Evolutionary conservation across 1,140 invertebrate genomes (phyloP).

Genomic region (Neotoxoptera formosana): DNA sequence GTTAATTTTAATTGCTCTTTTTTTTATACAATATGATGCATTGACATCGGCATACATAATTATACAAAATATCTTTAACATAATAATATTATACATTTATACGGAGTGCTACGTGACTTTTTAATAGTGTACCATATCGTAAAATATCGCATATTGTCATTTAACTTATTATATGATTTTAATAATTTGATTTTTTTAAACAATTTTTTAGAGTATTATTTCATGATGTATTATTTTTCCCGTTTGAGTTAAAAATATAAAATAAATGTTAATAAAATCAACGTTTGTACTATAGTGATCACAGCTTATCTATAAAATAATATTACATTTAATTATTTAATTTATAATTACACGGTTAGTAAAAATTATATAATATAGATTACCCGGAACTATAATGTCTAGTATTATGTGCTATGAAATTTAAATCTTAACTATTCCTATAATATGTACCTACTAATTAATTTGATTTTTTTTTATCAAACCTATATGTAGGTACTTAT

Average conservation of each 20-base stretch:
- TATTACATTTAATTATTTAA: conserved; percentile 5
- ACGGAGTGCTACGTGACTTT: neutral
- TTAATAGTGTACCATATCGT: neutral
- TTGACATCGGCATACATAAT: neutral
- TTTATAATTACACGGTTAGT: neutral
- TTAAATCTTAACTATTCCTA: neutral
- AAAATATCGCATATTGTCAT: neutral
- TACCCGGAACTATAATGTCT: neutral
- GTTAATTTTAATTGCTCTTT: neutral
- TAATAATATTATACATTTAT: neutral
- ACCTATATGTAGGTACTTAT: neutral
- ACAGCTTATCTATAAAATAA: neutral
- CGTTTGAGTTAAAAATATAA: neutral
- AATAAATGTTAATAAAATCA: neutral
- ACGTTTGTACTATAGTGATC: neutral
- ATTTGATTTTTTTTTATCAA: neutral
- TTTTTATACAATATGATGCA: neutral
- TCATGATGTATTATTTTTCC: neutral
- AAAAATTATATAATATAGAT: neutral
- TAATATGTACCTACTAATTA: neutral
- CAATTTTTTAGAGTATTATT: neutral
- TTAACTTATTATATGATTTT: neutral
- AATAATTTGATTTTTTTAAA: too few species aligned
- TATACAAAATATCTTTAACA: neutral
- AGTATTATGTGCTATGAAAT: neutral